Conservation (phyloP, 2,888 invertebrate genomes). For the Podabrus alpinus region DNA sequence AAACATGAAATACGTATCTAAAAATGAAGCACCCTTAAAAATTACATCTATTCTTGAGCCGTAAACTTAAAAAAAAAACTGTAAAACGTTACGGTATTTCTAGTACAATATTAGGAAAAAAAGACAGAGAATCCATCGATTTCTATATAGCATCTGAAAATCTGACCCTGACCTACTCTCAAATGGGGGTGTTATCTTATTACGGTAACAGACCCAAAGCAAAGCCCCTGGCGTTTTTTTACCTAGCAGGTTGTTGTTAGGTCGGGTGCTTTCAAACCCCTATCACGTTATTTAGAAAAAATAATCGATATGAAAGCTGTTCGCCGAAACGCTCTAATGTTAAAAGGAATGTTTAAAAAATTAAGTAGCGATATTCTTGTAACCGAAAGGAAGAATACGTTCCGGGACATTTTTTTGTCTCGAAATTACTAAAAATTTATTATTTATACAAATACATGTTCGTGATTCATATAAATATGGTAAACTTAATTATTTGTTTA, state of each 20-base stretch:
- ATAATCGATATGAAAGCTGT: not conserved
- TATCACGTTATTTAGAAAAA: not conserved
- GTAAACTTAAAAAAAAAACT: not conserved
- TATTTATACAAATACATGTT: too few relatives aligned
- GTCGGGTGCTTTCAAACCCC: not conserved
- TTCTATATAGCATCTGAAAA: not conserved
- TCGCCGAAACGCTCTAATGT: not conserved
- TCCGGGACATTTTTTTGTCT: not conserved
- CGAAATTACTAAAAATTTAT: not conserved
- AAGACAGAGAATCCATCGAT: not conserved
- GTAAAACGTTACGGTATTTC: not conserved
- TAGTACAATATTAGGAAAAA: conserved; percentile 1
- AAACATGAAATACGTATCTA: too few relatives aligned
- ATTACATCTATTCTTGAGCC: too few relatives aligned
- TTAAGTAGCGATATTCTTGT: not conserved
- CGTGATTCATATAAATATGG: too few relatives aligned
- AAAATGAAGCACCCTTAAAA: too few relatives aligned
- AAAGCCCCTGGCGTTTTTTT: conserved; percentile 9
- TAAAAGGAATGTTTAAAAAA: not conserved
- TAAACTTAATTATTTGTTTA: too few relatives aligned
- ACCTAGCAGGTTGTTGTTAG: not conserved
- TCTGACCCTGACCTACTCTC: conserved; percentile 29
- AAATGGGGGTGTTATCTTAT: conserved; percentile 23
- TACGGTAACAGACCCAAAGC: conserved; percentile 22
- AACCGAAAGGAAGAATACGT: not conserved